Evolutionary conservation across 2,888 invertebrate genomes (phyloP), one percentile per base, ranked within the genome.

Genomic region (Achlya flavicornis): DNA sequence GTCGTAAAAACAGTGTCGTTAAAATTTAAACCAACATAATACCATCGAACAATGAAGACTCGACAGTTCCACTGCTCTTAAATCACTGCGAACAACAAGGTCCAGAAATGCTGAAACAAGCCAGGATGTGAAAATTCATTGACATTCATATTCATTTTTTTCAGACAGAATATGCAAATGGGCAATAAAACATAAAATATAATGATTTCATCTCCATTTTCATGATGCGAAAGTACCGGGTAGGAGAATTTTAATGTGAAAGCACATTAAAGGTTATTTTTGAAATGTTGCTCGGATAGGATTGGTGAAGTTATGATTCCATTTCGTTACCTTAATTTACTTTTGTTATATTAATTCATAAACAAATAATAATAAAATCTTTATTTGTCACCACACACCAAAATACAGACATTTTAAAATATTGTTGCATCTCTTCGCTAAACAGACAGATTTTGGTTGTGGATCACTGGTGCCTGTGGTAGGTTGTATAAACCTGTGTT

Each of bases 91-190:
- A 58, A 58, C 16, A 38, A 58, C 16, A 43, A 43, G 35, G 16
- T 16, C n/a, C 7, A 16, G 14, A 43, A 16, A 38, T 16, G 33
- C 35, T 35, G 38, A 16, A 38, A 38, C 4, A 41, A 41, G 32
- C 26, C 14, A 8, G 59, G 38, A 59, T 41, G 35, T 35, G 58
- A 10, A 16, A 60, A 26, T 11, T 38, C 58, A 60, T 26, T 60
- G 60, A 60, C 5, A 60, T 60, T 59, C 38, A 59, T 59, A 38
- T 59, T 38, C 10, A 59, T 41, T 14, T 60, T 58, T 60, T 60
- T 14, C 60, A 60, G 60, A 26, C 19, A n/a, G 5, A 60, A 43
- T 41, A 60, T 60, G 38, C 38, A 59, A 60, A 60, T 43, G 60
- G 33, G n/a, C 35, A 0, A 58, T 35, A 35, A 38, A 59, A 4